Evolutionary conservation across 2,797 vertebrate genomes (phyloP).

Genomic region (Myripristis jacobus): DNA sequence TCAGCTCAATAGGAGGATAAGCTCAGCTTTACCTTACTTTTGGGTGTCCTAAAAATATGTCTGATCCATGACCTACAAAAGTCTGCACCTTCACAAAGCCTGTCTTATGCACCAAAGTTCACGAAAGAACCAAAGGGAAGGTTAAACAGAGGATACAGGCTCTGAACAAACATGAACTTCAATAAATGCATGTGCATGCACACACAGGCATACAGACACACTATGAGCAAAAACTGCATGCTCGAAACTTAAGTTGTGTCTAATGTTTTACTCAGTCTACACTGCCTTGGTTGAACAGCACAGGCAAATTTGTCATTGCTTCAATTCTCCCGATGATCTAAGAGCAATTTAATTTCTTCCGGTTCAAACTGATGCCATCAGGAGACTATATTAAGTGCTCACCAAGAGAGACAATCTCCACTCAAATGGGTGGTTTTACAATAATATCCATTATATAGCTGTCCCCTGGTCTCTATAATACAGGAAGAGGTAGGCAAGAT

Average conservation of each 20-base stretch:
- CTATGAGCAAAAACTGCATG: not conserved
- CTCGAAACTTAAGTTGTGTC: not conserved
- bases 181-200: not conserved
- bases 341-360: not conserved
- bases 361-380: not conserved
- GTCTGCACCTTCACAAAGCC: not conserved
- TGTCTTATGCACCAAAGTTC: not conserved
- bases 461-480: not conserved
- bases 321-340: constrained; percentile 5
- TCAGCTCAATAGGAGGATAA: constrained; percentile 8
- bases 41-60: constrained; percentile 4
- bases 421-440: not conserved
- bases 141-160: constrained; percentile 5
- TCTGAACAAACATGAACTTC: not conserved
- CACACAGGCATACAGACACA: no score
- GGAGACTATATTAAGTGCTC: not conserved
- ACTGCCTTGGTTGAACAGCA: not conserved
- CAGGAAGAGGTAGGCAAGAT: no score
- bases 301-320: not conserved
- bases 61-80: constrained; percentile 1
- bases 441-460: not conserved
- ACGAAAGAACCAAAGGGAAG: not conserved
- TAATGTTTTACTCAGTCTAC: not conserved
- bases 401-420: not conserved
- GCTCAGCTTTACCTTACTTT: constrained; percentile 14